Conservation (phyloP, 2,888 invertebrate species). For the Salpingus planirostris region DNA sequence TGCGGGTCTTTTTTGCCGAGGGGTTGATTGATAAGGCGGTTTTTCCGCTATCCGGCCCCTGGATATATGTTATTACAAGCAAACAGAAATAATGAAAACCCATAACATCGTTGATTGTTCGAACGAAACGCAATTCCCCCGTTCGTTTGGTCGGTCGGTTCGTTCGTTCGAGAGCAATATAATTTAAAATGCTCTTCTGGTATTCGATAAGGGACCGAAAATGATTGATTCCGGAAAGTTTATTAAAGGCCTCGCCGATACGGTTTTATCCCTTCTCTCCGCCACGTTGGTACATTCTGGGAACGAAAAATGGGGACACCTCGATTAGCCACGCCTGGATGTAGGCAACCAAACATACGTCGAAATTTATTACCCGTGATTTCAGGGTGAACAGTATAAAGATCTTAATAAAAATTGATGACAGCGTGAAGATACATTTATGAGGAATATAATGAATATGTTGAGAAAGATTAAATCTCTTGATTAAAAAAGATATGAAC, state of each 20-base stretch:
- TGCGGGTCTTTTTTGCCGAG: background rate
- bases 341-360: no score
- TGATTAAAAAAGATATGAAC: no score
- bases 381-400: conserved; percentile 20
- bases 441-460: no score
- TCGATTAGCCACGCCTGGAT: no score
- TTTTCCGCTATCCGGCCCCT: conserved; percentile 6
- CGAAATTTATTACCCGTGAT: no score
- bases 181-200: conserved; percentile 22
- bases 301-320: no score
- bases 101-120: conserved; percentile 24
- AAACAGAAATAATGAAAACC: conserved; percentile 24
- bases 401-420: conserved; percentile 24
- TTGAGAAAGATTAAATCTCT: no score
- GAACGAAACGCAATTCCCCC: conserved; percentile 22
- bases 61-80: conserved; percentile 18
- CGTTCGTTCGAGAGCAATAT: conserved; percentile 18
- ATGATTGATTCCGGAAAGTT: conserved; percentile 26
- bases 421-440: no score
- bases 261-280: conserved; percentile 15
- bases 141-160: no score
- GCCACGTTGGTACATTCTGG: no score
- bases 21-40: no score
- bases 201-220: conserved; percentile 24
- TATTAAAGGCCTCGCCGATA: conserved; percentile 19